Percentiles rank a stretch among this genome's conserved stretches.
phyloP scores from a whole-genome alignment of 1,140 invertebrate genomes.

The Ceratosolen fusciceps region DNA sequence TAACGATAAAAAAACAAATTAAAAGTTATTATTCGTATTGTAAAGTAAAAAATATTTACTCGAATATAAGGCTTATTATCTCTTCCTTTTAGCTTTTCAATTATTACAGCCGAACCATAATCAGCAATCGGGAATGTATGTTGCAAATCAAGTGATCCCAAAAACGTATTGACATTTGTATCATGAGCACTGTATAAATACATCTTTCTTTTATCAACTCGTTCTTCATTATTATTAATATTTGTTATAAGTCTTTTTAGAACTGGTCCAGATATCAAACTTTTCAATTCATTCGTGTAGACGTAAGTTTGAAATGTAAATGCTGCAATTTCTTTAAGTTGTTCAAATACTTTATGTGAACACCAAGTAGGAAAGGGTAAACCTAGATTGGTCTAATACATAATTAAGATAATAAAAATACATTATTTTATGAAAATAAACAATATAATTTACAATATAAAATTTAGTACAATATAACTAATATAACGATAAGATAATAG shows the following conservation, averaged over 20 bases:
- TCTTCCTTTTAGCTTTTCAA: neutral
- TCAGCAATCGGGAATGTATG: neutral
- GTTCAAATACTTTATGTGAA: neutral
- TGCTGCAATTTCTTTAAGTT: neutral
- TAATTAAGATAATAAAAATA: too few species aligned
- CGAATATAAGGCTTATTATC: neutral
- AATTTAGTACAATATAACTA: too few species aligned
- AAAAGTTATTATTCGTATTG: too few species aligned
- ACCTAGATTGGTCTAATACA: neutral
- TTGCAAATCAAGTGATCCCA: neutral
- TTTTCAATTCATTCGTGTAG: neutral
- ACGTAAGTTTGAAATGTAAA: neutral
- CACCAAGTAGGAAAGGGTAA: neutral
- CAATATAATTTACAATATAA: too few species aligned
- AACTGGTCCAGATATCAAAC: neutral
- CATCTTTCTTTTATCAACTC: neutral
- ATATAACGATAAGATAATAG: too few species aligned
- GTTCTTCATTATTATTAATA: neutral
- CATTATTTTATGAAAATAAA: too few species aligned
- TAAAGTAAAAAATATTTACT: neutral
- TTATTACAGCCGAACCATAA: neutral
- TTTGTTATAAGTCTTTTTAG: neutral
- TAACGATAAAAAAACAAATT: too few species aligned
- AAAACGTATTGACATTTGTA: neutral
- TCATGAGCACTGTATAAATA: conserved; percentile 17